These are phyloP conservation scores for Pristionchus mayeri DNA, from an alignment of 2,888 invertebrate species.

Conservation along the genomic window DNA sequence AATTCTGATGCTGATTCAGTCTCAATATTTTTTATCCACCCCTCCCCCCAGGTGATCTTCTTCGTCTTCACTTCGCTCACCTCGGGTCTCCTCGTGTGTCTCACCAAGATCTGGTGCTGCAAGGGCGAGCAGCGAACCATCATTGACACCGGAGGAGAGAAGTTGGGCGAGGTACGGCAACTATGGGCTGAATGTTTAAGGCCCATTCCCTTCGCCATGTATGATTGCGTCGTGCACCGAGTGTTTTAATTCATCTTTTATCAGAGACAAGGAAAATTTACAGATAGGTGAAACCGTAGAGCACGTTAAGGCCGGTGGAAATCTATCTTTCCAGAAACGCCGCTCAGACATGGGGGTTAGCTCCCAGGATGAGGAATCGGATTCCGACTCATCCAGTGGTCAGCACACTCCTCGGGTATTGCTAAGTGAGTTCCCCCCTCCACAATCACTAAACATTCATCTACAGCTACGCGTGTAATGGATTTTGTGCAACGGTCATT, in stretches of 20 bases:
- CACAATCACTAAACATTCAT: neutral
- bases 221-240: too few species aligned
- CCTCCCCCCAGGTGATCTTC: constrained; percentile 57
- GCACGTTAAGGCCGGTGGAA: too few species aligned
- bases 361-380: constrained; percentile 9
- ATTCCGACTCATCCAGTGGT: neutral
- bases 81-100: constrained; percentile 65
- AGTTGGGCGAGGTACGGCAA: constrained; percentile 43
- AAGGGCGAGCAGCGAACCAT: constrained; percentile 35
- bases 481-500: constrained; percentile 48
- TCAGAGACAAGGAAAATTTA: too few species aligned
- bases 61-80: constrained; percentile 66
- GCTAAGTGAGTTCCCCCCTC: constrained; percentile 11
- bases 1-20: too few species aligned
- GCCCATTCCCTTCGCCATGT: too few species aligned
- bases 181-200: too few species aligned
- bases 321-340: constrained; percentile 28
- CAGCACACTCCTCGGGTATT: constrained; percentile 1
- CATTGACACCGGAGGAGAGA: constrained; percentile 36
- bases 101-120: constrained; percentile 67
- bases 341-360: neutral
- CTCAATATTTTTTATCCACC: neutral
- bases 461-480: constrained; percentile 46
- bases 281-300: neutral
- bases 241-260: too few species aligned